A percentile compares a stretch with the other conserved stretches of the same genome.
Conservation (phyloP, 2,797 vertebrate genomes). For the Eremophila alpestris region DNA sequence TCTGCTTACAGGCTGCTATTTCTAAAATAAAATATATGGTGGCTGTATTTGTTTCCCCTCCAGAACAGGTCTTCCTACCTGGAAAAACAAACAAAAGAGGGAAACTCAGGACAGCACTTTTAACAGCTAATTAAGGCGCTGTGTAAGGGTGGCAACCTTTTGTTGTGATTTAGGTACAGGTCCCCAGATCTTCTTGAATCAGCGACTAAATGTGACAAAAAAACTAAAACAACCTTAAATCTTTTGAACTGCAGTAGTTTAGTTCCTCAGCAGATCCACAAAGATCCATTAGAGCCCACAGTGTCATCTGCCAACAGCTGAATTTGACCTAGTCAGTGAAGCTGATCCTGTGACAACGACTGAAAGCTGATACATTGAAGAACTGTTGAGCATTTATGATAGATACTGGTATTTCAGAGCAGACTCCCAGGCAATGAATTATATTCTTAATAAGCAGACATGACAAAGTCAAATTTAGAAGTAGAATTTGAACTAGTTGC, state of each 20-base stretch:
- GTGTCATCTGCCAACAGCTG: constrained; percentile 41
- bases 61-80: not conserved
- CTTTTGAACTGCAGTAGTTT: not conserved
- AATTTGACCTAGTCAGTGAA: constrained; percentile 69
- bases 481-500: constrained; percentile 48
- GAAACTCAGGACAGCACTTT: not conserved
- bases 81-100: not conserved
- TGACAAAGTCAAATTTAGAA: constrained; percentile 75
- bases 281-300: constrained; percentile 17
- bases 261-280: not conserved
- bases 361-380: constrained; percentile 68
- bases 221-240: constrained; percentile 3
- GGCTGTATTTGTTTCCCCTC: not conserved
- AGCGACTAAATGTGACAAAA: constrained; percentile 51
- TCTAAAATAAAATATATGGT: not conserved
- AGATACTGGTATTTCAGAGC: constrained; percentile 62
- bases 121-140: not conserved
- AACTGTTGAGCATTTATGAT: constrained; percentile 57
- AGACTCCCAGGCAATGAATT: constrained; percentile 50
- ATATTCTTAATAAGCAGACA: constrained; percentile 58
- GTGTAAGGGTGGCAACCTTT: constrained; percentile 19
- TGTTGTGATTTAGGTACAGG: constrained; percentile 49
- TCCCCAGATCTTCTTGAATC: constrained; percentile 43
- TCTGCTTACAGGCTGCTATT: not conserved
- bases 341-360: constrained; percentile 46